phyloP scores from a whole-genome alignment of 1,140 invertebrate species.

The Coptotermes formosanus region DNA sequence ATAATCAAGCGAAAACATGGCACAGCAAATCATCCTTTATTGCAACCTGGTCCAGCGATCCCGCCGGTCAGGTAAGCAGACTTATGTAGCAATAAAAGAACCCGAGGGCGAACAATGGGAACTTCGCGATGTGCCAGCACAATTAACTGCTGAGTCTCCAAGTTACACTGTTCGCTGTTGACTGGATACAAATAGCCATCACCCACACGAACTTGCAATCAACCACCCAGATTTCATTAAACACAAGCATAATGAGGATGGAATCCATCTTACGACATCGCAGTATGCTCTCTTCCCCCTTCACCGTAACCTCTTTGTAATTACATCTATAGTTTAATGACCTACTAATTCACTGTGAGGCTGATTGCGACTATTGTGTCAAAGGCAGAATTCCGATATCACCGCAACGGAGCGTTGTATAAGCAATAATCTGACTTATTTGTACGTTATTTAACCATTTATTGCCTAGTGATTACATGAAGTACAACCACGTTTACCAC shows the following conservation, averaged over 20 bases:
- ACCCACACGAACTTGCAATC: neutral
- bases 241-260: neutral
- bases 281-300: neutral
- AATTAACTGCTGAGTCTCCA: conserved; percentile 1
- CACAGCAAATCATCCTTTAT: too few relatives aligned
- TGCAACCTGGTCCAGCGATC: neutral
- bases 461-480: too few relatives aligned
- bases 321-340: too few relatives aligned
- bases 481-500: too few relatives aligned
- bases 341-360: too few relatives aligned
- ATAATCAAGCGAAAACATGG: too few relatives aligned
- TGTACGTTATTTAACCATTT: too few relatives aligned
- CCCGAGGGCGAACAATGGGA: neutral
- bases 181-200: neutral
- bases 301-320: too few relatives aligned
- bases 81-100: neutral
- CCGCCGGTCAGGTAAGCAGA: neutral
- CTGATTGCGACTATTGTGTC: too few relatives aligned
- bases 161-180: neutral
- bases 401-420: too few relatives aligned
- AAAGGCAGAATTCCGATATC: too few relatives aligned
- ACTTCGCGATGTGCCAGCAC: neutral
- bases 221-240: neutral
- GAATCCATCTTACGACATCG: neutral
- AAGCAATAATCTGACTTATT: too few relatives aligned